Evolutionary conservation across 2,113 vertebrate species (phyloP), one percentile per base, ranked within the genome.

Genomic region (Thalassarche chlororhynchos): DNA sequence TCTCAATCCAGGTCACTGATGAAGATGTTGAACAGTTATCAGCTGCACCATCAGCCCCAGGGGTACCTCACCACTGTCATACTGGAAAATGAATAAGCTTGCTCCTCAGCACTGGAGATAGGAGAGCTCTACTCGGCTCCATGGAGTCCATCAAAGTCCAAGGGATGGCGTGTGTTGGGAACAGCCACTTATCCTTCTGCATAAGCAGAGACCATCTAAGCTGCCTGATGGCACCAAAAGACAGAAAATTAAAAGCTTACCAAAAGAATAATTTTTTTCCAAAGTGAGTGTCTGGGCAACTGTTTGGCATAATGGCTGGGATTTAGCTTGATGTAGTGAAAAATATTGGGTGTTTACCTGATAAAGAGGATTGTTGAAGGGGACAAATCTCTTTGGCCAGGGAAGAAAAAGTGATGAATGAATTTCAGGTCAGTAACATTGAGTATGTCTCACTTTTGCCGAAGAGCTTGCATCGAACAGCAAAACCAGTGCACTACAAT

Each of bases 121-220:
- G 49, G 26, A 82, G 24, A 72, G 17, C 8, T 65, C 52, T 40
- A 5, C 42, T n/a, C 2, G 3, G 19, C 11, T 62, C 34, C 29
- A 6, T 14, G 32, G 8, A 62, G 49, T 34, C 42, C 29, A 32
- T 28, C 17, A 11, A 66, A 72, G 20, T 60, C 24, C 79, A 54
- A 38, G 9, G 10, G 17, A 25, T 49, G 46, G 8, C 2, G 1
- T 6, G 10, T 51, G 4, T 5, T 57, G 5, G n/a, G 52, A 60
- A 47, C 25, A n/a, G 26, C 15, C 16, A 38, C 21, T 68, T 55
- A 58, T 36, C 19, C 10, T 55, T 69, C 6, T 36, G 34, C 12
- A 9, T 29, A 57, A 52, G 32, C 14, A 49, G 71, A 40, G 8
- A 40, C 17, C 17, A 32, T 26, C 13, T 68, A 64, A 46, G 18